Evolutionary conservation across 2,797 vertebrate genomes (phyloP).

Genomic region (Mus caroli): DNA sequence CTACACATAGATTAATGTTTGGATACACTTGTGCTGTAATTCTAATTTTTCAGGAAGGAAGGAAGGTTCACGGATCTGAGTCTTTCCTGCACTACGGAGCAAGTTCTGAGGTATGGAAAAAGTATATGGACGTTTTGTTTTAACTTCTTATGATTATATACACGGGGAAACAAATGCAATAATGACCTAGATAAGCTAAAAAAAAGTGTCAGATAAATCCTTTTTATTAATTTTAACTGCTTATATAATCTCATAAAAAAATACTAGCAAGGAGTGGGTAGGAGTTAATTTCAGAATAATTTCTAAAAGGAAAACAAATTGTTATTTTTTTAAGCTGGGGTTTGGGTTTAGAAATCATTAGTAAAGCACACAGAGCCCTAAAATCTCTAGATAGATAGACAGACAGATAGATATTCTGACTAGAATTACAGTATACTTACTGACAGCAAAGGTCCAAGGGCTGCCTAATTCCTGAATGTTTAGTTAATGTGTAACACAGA

Average conservation of each 20-base stretch:
- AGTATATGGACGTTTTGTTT: background rate
- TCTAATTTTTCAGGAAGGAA: background rate
- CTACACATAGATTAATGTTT: background rate
- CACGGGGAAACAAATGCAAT: slow-evolving; percentile 3
- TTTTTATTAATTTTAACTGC: slow-evolving; percentile 52
- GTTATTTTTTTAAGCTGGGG: background rate
- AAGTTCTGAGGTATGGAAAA: background rate
- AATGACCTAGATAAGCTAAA: background rate
- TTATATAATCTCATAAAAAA: background rate
- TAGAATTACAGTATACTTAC: slow-evolving; percentile 36
- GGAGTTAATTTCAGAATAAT: slow-evolving; percentile 33
- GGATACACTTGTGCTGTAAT: background rate
- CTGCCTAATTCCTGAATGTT: slow-evolving; percentile 25
- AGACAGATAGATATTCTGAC: background rate
- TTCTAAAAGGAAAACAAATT: slow-evolving; percentile 61
- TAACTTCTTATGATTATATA: slow-evolving; percentile 36
- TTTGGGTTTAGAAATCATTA: background rate
- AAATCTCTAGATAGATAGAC: background rate
- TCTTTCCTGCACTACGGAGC: too few relatives aligned
- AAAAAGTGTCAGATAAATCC: slow-evolving; percentile 16
- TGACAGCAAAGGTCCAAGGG: slow-evolving; percentile 63
- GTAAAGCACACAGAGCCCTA: background rate
- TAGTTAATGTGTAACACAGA: slow-evolving; percentile 77
- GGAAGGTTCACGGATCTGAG: background rate
- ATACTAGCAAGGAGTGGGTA: background rate